These are phyloP conservation scores for Aplocera efformata DNA, from an alignment of 2,888 invertebrate genomes.

Conservation along the genomic window DNA sequence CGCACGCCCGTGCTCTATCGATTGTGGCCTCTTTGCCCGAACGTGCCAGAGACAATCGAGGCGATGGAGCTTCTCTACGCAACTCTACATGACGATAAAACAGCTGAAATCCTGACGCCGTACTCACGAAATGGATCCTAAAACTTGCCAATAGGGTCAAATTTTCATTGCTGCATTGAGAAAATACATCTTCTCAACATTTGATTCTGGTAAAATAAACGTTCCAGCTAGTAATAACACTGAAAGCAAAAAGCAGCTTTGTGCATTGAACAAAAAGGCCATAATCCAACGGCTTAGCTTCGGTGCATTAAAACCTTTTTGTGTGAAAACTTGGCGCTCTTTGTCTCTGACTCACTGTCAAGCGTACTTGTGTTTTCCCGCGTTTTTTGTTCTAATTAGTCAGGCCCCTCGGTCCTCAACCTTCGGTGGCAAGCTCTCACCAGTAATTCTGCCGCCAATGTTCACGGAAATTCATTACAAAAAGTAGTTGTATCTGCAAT, in stretches of 20 bases:
- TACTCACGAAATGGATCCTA: conserved; percentile 27
- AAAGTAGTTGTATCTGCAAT: conserved; percentile 19
- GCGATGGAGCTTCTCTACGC: conserved; percentile 77
- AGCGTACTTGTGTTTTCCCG: conserved; percentile 78
- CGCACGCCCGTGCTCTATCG: conserved; percentile 79
- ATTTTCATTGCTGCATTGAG: conserved; percentile 22
- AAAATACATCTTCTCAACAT: conserved; percentile 19
- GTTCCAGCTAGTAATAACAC: conserved; percentile 49
- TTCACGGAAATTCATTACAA: conserved; percentile 32
- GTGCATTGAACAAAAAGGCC: conserved; percentile 32
- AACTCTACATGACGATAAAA: conserved; percentile 40
- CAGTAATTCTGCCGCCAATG: conserved; percentile 41
- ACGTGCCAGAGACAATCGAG: conserved; percentile 78
- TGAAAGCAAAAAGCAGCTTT: conserved; percentile 45
- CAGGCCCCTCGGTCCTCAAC: conserved; percentile 66
- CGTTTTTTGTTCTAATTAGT: conserved; percentile 80
- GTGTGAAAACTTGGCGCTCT: conserved; percentile 55
- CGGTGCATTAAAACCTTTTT: conserved; percentile 56
- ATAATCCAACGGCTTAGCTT: conserved; percentile 28
- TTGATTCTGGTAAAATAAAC: conserved; percentile 54
- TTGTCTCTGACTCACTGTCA: conserved; percentile 78
- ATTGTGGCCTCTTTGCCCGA: conserved; percentile 76
- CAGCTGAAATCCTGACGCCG: conserved; percentile 25
- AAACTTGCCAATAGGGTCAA: conserved; percentile 23
- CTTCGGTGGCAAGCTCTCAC: conserved; percentile 43